These are phyloP conservation scores for Prunella strophiata DNA, from an alignment of 2,797 vertebrate genomes.

Conservation along the genomic window DNA sequence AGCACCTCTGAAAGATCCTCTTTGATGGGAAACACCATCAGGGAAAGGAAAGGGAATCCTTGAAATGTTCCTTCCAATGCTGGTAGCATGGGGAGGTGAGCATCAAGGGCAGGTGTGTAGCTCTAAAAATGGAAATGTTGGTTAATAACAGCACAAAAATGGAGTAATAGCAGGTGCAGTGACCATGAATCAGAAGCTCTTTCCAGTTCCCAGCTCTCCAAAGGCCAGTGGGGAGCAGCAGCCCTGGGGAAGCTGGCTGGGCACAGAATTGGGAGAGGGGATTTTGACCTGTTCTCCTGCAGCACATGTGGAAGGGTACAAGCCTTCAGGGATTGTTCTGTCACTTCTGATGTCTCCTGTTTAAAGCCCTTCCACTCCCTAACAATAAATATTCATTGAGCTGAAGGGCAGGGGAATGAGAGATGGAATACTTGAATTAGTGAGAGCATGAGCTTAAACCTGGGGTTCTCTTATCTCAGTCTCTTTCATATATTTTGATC, in stretches of 20 bases:
- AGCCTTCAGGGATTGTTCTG: background rate
- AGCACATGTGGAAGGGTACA: accelerated
- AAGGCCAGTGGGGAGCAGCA: background rate
- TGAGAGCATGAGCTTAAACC: background rate
- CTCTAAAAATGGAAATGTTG: background rate
- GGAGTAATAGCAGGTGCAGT: background rate
- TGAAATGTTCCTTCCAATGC: background rate
- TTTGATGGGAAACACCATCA: background rate
- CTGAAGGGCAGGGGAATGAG: background rate
- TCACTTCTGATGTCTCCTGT: background rate
- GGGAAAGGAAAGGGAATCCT: background rate
- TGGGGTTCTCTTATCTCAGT: background rate
- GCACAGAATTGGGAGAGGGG: background rate
- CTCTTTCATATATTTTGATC: background rate
- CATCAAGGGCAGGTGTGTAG: accelerated
- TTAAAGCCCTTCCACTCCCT: background rate
- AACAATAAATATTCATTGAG: constrained; percentile 3
- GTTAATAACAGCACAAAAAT: background rate
- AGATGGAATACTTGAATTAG: background rate
- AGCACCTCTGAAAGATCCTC: background rate
- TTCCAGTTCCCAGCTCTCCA: background rate
- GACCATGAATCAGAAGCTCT: background rate
- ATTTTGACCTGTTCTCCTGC: background rate
- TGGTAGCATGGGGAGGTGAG: background rate
- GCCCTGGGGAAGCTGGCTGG: accelerated